Conservation (phyloP, 2,113 vertebrate genomes). For the Stomatorhinus ivindoensis region DNA sequence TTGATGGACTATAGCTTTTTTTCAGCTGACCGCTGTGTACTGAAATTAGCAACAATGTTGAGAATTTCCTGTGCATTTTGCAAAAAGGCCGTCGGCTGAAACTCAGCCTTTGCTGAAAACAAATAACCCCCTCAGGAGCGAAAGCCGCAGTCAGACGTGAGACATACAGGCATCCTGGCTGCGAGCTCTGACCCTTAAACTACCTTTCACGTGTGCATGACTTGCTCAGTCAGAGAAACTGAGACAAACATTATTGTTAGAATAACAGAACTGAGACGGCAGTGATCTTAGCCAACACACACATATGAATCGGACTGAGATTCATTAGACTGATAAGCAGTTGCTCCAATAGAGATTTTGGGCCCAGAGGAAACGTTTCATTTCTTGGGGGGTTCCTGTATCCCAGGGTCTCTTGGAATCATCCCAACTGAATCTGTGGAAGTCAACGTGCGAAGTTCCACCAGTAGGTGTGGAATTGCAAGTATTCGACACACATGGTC, state of each 20-base stretch:
- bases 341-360: neutral
- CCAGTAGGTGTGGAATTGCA: slow-evolving; percentile 13
- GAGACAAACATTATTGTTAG: neutral
- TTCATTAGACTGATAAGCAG: neutral
- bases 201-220: neutral
- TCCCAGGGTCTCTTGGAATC: neutral
- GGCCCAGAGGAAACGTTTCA: neutral
- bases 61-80: neutral
- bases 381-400: neutral
- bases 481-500: neutral
- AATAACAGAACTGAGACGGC: neutral
- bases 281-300: neutral
- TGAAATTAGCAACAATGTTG: neutral
- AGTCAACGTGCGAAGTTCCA: neutral
- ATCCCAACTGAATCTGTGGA: neutral
- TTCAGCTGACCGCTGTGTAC: neutral
- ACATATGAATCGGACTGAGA: neutral
- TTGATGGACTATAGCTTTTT: neutral
- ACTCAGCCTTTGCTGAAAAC: neutral
- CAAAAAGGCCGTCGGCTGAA: neutral
- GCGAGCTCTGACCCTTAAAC: neutral
- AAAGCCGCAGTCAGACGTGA: neutral
- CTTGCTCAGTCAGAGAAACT: neutral
- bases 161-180: neutral
- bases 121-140: neutral